Percentiles rank a stretch among this genome's conserved stretches.
phyloP scores from a whole-genome alignment of 2,113 vertebrate genomes.

The Lophotis ruficrista region DNA sequence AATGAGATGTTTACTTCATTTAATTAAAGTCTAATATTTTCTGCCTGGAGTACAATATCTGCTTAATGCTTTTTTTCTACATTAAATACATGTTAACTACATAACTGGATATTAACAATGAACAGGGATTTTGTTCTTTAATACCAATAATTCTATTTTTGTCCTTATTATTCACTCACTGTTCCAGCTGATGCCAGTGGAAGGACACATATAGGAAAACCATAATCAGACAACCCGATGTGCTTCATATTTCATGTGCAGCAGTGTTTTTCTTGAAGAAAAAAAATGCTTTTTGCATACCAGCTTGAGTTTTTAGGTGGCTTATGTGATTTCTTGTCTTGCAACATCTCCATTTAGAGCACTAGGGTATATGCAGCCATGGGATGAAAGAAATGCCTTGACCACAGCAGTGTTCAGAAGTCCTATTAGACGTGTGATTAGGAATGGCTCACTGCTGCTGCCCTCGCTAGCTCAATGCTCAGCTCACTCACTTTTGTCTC shows the following conservation, averaged over 20 bases:
- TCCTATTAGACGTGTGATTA: not conserved
- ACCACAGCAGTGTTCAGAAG: not conserved
- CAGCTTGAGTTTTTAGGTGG: not conserved
- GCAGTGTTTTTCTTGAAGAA: not conserved
- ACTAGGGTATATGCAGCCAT: not conserved
- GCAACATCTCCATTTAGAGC: not conserved
- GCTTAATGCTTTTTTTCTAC: not conserved
- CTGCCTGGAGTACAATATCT: conserved; percentile 12
- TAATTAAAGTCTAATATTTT: conserved; percentile 41
- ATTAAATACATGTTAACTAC: not conserved
- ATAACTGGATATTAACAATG: not conserved
- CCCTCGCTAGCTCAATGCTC: not conserved
- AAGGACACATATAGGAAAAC: not conserved
- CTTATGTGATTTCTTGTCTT: not conserved
- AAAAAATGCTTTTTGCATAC: not conserved
- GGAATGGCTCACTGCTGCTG: not conserved
- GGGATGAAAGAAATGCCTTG: not conserved
- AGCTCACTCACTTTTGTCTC: not conserved
- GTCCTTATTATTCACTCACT: not conserved
- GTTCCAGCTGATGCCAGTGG: not conserved
- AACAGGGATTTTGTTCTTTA: not conserved
- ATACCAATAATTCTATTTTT: not conserved
- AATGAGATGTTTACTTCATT: conserved; percentile 49
- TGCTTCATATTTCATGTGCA: not conserved
- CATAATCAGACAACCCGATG: not conserved